Evolutionary conservation across 1,140 invertebrate species (phyloP).

Genomic region (Bicyclus anynana): DNA sequence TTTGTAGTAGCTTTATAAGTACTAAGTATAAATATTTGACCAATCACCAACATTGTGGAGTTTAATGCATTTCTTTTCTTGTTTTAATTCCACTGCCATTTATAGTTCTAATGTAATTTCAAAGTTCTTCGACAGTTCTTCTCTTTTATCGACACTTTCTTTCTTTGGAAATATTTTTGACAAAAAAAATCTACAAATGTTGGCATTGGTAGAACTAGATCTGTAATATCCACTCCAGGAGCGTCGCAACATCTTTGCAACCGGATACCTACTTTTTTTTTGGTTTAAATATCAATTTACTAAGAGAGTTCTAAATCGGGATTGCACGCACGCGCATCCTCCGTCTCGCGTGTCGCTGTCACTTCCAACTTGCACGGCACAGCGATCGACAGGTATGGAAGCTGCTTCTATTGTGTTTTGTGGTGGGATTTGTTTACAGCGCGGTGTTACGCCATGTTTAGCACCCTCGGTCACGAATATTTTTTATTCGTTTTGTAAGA

Average conservation of each 20-base stretch:
- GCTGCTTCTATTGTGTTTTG: conserved; percentile 7
- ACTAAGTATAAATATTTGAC: too few relatives aligned
- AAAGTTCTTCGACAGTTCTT: too few relatives aligned
- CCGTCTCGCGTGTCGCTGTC: conserved; percentile 18
- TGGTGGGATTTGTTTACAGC: conserved; percentile 2
- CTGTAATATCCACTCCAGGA: background rate
- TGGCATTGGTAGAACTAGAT: too few relatives aligned
- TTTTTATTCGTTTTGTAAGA: too few relatives aligned
- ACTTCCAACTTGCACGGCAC: conserved; percentile 8
- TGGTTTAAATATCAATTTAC: background rate
- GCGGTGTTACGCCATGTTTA: background rate
- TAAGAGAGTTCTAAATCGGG: conserved; percentile 1
- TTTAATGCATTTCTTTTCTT: too few relatives aligned
- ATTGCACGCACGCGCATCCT: conserved; percentile 13
- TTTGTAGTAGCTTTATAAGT: too few relatives aligned
- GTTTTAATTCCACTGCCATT: too few relatives aligned
- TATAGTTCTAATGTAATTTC: too few relatives aligned
- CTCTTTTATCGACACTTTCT: too few relatives aligned
- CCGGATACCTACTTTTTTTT: background rate
- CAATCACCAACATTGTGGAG: too few relatives aligned
- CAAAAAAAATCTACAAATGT: too few relatives aligned
- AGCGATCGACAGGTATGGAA: conserved; percentile 7
- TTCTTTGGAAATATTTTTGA: too few relatives aligned
- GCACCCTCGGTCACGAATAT: background rate
- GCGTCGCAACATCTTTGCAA: background rate